Conservation (phyloP, 2,113 vertebrate species). For the Elachura formosa region DNA sequence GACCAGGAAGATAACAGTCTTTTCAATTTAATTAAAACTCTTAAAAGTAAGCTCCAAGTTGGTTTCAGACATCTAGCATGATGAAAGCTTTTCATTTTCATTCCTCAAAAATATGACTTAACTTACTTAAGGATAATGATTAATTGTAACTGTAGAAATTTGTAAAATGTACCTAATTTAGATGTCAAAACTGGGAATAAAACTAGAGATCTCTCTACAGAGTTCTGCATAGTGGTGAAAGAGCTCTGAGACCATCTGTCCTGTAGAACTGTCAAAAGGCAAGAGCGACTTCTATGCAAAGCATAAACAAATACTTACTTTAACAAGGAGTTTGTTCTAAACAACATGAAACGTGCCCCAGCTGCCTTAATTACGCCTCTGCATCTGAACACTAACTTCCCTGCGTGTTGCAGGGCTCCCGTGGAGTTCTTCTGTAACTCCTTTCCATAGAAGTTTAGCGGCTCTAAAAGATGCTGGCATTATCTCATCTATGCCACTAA, state of each 20-base stretch:
- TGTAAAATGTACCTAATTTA: not conserved
- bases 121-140: not conserved
- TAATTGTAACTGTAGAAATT: not conserved
- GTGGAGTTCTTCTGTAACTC: not conserved
- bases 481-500: not conserved
- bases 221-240: not conserved
- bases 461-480: not conserved
- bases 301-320: not conserved
- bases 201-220: not conserved
- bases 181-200: not conserved
- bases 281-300: not conserved
- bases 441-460: not conserved
- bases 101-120: not conserved
- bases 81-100: slow-evolving; percentile 6
- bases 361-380: not conserved
- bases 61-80: slow-evolving; percentile 3
- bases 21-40: slow-evolving; percentile 24
- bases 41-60: not conserved
- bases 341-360: not conserved
- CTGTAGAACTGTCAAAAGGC: not conserved
- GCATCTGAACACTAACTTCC: not conserved
- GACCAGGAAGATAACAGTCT: not conserved
- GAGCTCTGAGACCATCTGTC: not conserved
- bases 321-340: not conserved
- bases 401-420: not conserved